A percentile compares a stretch with the other conserved stretches of the same genome.
Evolutionary conservation across 1,140 invertebrate species (phyloP).

Genomic region (Arion vulgaris): DNA sequence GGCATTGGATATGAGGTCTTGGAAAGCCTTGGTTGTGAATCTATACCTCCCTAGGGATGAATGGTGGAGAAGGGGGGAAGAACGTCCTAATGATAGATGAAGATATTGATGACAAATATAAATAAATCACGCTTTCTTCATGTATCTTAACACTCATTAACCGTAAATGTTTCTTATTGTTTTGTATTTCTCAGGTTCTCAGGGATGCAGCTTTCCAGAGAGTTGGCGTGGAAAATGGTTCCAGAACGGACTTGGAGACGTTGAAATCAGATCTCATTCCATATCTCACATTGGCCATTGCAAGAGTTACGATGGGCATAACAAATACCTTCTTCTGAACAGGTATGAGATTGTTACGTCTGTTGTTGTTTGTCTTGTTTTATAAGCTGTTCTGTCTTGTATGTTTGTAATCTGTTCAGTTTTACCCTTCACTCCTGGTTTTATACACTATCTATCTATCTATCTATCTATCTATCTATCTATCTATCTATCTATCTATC

Average conservation of each 20-base stretch:
- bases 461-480: neutral
- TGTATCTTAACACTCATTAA: too few species aligned
- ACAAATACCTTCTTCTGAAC: constrained; percentile 29
- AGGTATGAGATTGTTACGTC: neutral
- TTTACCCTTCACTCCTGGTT: neutral
- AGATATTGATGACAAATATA: too few species aligned
- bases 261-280: constrained; percentile 3
- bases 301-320: constrained; percentile 11
- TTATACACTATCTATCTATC: neutral
- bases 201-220: constrained; percentile 20
- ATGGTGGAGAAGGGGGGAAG: too few species aligned
- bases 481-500: neutral
- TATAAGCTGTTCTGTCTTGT: too few species aligned
- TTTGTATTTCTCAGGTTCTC: neutral
- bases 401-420: too few species aligned
- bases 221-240: constrained; percentile 23
- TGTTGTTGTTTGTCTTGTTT: neutral
- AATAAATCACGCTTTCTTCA: too few species aligned
- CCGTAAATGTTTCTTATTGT: neutral
- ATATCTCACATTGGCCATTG: constrained; percentile 20
- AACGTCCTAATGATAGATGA: too few species aligned
- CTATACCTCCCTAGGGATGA: too few species aligned
- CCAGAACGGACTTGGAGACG: constrained; percentile 20
- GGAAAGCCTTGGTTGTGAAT: too few species aligned
- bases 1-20: too few species aligned